Conservation (phyloP, 2,113 vertebrate genomes). For the Lepus timidus region DNA sequence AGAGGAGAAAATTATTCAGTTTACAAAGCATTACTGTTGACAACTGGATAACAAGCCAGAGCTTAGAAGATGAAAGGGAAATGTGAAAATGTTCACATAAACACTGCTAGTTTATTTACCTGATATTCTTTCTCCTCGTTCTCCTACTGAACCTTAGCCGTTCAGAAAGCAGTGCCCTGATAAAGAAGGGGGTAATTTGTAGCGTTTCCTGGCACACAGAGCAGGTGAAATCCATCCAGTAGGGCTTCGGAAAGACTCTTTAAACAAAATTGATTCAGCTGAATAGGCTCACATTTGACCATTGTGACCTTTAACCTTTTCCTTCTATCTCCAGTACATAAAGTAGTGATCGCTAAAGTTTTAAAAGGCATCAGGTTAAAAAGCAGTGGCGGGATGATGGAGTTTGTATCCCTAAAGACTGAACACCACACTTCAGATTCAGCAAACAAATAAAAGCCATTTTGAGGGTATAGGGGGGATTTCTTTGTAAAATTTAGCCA, state of each 20-base stretch:
- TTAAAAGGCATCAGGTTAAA: background rate
- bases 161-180: background rate
- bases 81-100: background rate
- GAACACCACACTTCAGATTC: background rate
- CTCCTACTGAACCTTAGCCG: background rate
- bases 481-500: background rate
- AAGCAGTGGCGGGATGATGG: background rate
- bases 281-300: background rate
- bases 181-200: background rate
- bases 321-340: background rate
- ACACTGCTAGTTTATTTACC: background rate
- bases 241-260: background rate
- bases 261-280: background rate
- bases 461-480: background rate
- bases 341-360: background rate
- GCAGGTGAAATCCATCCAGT: conserved; percentile 3
- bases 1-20: background rate
- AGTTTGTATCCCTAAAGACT: background rate
- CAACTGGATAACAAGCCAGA: background rate
- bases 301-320: background rate
- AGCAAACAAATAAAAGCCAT: background rate
- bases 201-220: background rate
- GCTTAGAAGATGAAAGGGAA: background rate
- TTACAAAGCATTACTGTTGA: background rate
- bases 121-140: background rate